Evolutionary conservation across 2,113 vertebrate genomes (phyloP).

Genomic region (Acrocephalus kingi): DNA sequence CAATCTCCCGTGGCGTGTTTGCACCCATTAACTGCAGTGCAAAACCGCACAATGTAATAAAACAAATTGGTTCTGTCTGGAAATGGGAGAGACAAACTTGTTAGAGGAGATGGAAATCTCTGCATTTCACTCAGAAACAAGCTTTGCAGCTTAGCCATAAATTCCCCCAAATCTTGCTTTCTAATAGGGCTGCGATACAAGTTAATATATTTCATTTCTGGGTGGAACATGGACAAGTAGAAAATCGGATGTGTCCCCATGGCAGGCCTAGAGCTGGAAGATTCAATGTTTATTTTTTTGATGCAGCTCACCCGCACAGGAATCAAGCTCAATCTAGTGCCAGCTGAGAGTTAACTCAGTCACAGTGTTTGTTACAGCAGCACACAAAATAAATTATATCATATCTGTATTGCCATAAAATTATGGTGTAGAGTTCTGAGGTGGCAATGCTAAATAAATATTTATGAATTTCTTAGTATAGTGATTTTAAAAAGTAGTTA

Average conservation of each 20-base stretch:
- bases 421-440: not conserved
- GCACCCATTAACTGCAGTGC: not conserved
- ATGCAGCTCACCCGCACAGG: not conserved
- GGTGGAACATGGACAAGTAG: not conserved
- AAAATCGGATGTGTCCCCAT: not conserved
- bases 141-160: constrained; percentile 52
- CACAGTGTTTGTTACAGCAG: not conserved
- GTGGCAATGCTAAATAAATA: not conserved
- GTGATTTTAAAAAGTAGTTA: not conserved
- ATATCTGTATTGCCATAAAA: not conserved
- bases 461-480: not conserved
- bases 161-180: constrained; percentile 34
- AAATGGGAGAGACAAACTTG: constrained; percentile 31
- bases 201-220: constrained; percentile 57
- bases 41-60: not conserved
- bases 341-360: not conserved
- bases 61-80: constrained; percentile 17
- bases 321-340: not conserved
- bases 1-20: not conserved
- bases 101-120: constrained; percentile 24
- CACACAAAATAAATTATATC: not conserved
- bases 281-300: not conserved
- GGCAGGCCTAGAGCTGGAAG: not conserved
- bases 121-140: constrained; percentile 24
- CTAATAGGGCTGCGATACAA: constrained; percentile 44